Evolutionary conservation across 2,797 vertebrate species (phyloP).

Genomic region (Microcaecilia unicolor): DNA sequence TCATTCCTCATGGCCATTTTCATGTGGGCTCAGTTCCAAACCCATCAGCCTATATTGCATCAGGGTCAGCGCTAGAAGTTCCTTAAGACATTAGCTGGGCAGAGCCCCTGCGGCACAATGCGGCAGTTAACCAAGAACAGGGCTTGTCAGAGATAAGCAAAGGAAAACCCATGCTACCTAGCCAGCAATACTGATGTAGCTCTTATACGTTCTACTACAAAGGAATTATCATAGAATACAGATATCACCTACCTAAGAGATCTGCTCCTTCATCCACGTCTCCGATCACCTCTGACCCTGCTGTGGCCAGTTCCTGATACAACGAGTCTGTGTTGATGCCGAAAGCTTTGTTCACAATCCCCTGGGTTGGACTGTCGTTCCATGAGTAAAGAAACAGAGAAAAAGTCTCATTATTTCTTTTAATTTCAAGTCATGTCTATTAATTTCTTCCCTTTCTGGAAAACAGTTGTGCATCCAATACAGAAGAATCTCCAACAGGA

Average conservation of each 20-base stretch:
- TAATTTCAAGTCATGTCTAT: too few species aligned
- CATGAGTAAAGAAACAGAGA: neutral
- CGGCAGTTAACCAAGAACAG: neutral
- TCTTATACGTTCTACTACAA: too few species aligned
- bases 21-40: neutral
- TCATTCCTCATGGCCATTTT: too few species aligned
- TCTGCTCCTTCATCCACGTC: constrained; percentile 96
- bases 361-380: constrained; percentile 81
- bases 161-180: neutral
- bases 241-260: constrained; percentile 73
- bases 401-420: too few species aligned
- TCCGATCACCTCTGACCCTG: constrained; percentile 92
- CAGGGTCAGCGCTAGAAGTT: neutral
- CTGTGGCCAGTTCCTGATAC: constrained; percentile 92
- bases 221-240: too few species aligned
- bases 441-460: too few species aligned
- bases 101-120: rapidly evolving
- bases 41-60: neutral
- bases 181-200: neutral
- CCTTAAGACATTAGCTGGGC: neutral
- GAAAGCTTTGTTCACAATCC: constrained; percentile 95
- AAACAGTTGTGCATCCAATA: too few species aligned
- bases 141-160: neutral
- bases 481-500: too few species aligned
- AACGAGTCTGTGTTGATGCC: constrained; percentile 97